Evolutionary conservation across 2,888 invertebrate species (phyloP), one percentile per base, ranked within the genome.

Genomic region (Altica lythri): DNA sequence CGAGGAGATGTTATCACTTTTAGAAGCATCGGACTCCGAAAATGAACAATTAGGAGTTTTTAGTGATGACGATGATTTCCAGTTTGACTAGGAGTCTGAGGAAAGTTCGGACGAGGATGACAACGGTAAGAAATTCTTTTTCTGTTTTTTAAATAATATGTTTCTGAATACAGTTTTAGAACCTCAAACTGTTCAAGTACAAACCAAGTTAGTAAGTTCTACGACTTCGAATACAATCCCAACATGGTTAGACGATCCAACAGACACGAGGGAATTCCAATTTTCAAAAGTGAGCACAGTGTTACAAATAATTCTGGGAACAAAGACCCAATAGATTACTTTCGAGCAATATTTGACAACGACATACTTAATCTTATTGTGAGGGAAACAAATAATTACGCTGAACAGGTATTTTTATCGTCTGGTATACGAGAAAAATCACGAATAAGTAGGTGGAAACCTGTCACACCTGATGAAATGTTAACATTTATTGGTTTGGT

Each of bases 401-500:
- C 40, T 13, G 19, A 40, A 22, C 40, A 40, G 22, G 40, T 40
- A 22, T 40, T 40, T 40, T 22, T 22, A 8, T 19, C 40, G n/a
- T 8, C 40, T 19, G 40, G 40, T 40, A 13, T 40, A 16, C 22
- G 18, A 10, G 40, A 40, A 40, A 40, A 40, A 19, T 18, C 37
- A 40, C 22, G 40, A 19, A 19, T 40, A 10, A 40, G 19, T 37
- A 22, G 4, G 8, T 35, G 35, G 14, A 16, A 13, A 16, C 14
- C 17, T 2, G 35, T 16, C n/a, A 35, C 4, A 10, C 8, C 8
- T 35, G 43, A 43, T n/a, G 27, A 43, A 43, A 43, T 43, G 43
- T 25, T 43, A 27, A 43, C 9, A 9, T 43, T 43, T 25, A 27
- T 43, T 43, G 43, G 19, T n/a, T 12, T 43, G 10, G 43, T 43